Conservation (phyloP, 2,797 vertebrate species). For the Potorous gilbertii region DNA sequence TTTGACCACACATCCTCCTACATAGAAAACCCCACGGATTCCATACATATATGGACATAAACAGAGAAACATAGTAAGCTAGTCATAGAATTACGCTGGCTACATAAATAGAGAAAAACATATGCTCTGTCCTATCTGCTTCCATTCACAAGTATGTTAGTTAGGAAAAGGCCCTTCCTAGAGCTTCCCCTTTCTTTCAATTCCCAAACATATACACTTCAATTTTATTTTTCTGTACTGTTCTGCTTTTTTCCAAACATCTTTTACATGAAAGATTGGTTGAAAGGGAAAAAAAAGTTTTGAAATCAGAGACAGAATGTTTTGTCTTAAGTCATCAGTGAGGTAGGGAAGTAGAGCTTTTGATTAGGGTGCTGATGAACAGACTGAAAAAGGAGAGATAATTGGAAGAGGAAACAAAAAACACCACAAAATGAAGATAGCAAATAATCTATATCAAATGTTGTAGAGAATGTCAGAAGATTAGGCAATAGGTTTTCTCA, state of each 20-base stretch:
- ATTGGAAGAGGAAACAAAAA: not conserved
- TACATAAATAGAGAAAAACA: slow-evolving; percentile 59
- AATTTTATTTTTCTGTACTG: slow-evolving; percentile 56
- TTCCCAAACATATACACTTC: not conserved
- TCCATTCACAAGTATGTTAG: slow-evolving; percentile 35
- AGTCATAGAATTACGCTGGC: slow-evolving; percentile 61
- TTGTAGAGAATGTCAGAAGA: not conserved
- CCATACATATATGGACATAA: slow-evolving; percentile 57
- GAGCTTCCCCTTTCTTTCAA: slow-evolving; percentile 27
- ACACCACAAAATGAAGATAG: slow-evolving; percentile 1
- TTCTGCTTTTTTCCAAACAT: slow-evolving; percentile 29
- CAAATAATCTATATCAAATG: not conserved
- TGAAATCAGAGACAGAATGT: slow-evolving; percentile 31
- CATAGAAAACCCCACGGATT: slow-evolving; percentile 69
- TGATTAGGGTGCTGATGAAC: not conserved
- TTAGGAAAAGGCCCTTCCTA: slow-evolving; percentile 21
- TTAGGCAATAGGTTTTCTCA: not conserved
- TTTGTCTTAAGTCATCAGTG: slow-evolving; percentile 29
- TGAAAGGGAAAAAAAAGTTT: slow-evolving; percentile 34
- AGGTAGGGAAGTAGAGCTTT: not conserved
- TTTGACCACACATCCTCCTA: slow-evolving; percentile 69
- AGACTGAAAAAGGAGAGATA: not conserved
- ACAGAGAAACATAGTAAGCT: slow-evolving; percentile 53
- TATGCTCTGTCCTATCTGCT: slow-evolving; percentile 46
- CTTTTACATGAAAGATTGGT: slow-evolving; percentile 40